Conservation (phyloP, 1,140 invertebrate genomes). For the Calephelis virginiensis region DNA sequence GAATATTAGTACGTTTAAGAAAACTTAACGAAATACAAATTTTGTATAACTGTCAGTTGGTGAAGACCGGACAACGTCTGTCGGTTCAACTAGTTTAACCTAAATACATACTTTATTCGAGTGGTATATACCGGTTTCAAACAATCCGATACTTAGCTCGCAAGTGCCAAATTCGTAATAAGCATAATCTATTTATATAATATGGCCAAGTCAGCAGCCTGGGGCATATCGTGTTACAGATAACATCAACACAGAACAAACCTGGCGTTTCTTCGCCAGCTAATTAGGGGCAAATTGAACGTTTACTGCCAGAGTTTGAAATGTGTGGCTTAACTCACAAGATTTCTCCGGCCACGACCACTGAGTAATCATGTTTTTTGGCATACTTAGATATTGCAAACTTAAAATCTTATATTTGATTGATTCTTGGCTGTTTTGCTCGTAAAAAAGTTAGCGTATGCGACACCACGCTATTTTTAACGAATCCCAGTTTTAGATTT, state of each 20-base stretch:
- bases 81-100: no score
- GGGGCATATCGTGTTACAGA: constrained; percentile 40
- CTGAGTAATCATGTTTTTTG: no score
- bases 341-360: constrained; percentile 1
- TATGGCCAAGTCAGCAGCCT: neutral
- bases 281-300: constrained; percentile 65
- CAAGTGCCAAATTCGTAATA: constrained; percentile 1
- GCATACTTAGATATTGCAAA: no score
- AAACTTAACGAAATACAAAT: no score
- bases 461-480: no score
- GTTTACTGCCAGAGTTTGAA: constrained; percentile 38
- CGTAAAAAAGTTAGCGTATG: no score
- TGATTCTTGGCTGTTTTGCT: no score
- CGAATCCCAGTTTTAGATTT: no score
- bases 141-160: neutral
- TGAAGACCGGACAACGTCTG: no score
- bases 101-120: neutral
- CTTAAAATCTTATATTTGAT: no score
- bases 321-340: constrained; percentile 31
- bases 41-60: no score
- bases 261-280: constrained; percentile 46
- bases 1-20: no score
- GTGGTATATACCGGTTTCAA: neutral
- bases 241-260: constrained; percentile 43
- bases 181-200: constrained; percentile 23